Conservation (phyloP, 2,888 invertebrate species). For the Mechanitis messenoides region DNA sequence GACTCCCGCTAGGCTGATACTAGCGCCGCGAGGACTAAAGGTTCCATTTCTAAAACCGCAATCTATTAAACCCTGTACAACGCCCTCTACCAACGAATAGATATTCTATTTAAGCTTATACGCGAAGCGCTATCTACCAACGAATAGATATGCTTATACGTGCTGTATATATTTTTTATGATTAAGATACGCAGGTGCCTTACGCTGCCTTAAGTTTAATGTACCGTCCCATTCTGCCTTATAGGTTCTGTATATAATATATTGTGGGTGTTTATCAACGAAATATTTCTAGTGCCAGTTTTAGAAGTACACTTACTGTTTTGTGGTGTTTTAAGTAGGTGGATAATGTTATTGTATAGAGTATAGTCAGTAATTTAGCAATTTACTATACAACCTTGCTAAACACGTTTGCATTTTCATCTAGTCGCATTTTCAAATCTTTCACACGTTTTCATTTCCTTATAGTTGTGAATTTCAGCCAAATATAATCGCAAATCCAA, state of each 20-base stretch:
- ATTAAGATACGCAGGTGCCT: constrained; percentile 51
- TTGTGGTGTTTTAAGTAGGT: constrained; percentile 17
- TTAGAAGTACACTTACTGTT: constrained; percentile 29
- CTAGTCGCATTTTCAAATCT: constrained; percentile 44
- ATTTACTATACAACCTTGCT: constrained; percentile 17
- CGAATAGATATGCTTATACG: constrained; percentile 41
- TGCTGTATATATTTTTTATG: constrained; percentile 29
- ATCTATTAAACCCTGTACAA: constrained; percentile 37
- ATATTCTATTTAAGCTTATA: constrained; percentile 22
- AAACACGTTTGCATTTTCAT: constrained; percentile 49
- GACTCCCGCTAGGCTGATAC: constrained; percentile 65
- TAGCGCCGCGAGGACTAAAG: constrained; percentile 70
- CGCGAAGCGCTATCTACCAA: constrained; percentile 52
- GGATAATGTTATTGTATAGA: constrained; percentile 17
- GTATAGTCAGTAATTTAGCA: constrained; percentile 12
- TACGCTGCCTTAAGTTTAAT: constrained; percentile 60
- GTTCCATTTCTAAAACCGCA: constrained; percentile 31
- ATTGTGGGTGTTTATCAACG: constrained; percentile 60
- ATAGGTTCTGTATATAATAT: constrained; percentile 38
- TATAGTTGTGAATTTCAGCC: constrained; percentile 53
- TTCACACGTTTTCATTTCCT: constrained; percentile 38
- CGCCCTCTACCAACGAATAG: constrained; percentile 56
- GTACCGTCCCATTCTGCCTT: constrained; percentile 69
- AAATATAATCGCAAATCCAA: constrained; percentile 64
- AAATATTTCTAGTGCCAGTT: constrained; percentile 64